A percentile compares a stretch with the other conserved stretches of the same genome.
Evolutionary conservation across 2,113 vertebrate genomes (phyloP).

Genomic region (Nansenia antarctica): DNA sequence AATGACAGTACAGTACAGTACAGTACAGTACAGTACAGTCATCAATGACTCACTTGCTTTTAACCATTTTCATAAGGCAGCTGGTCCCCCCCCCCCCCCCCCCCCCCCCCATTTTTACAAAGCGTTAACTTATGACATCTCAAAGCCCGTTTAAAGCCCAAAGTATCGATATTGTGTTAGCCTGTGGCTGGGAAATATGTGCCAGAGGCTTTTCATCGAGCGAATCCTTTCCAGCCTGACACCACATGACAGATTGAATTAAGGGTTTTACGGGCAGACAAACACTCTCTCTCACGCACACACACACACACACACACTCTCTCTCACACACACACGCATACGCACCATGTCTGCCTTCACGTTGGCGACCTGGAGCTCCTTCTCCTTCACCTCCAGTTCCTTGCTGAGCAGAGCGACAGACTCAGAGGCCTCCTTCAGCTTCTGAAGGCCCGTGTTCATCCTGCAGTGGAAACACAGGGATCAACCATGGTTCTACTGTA

Average conservation of each 20-base stretch:
- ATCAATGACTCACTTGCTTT: no score
- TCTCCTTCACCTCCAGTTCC: conserved; percentile 91
- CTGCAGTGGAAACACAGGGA: conserved; percentile 61
- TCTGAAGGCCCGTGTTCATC: conserved; percentile 93
- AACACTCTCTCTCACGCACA: neutral
- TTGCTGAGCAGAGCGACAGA: conserved; percentile 88
- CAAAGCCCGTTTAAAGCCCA: no score
- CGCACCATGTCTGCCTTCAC: conserved; percentile 90
- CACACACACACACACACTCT: conserved; percentile 5
- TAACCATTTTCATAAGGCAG: no score
- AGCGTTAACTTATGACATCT: no score
- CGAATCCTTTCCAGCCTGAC: no score
- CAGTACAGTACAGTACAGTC: no score
- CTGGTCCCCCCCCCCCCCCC: no score
- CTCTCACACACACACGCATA: conserved; percentile 4
- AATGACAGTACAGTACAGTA: no score
- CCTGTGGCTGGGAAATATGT: neutral
- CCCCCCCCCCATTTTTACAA: no score
- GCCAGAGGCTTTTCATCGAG: neutral
- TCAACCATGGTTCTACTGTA: neutral
- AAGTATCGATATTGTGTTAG: neutral
- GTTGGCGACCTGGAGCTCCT: conserved; percentile 90
- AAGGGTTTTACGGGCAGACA: neutral
- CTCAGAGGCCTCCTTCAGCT: conserved; percentile 92
- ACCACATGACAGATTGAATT: neutral